Percentiles rank a stretch among this genome's conserved stretches.
phyloP scores from a whole-genome alignment of 2,888 invertebrate species.

The Microplitis manilae region DNA sequence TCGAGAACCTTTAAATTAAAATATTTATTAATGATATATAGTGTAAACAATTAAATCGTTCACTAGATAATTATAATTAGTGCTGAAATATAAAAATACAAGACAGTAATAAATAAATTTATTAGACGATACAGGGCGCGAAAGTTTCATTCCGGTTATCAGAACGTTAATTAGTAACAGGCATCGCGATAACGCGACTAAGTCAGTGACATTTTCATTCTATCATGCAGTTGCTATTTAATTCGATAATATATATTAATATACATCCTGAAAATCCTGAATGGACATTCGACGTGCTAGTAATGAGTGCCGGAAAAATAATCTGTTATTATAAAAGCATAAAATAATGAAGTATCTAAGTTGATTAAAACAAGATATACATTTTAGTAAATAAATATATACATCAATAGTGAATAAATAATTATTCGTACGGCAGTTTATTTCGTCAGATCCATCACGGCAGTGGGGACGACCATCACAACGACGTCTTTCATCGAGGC shows the following conservation, averaged over 20 bases:
- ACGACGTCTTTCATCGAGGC: constrained; percentile 73
- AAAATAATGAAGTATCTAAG: neutral
- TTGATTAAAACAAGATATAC: neutral
- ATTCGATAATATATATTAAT: constrained; percentile 15
- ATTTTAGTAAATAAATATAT: constrained; percentile 19
- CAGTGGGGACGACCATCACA: constrained; percentile 79
- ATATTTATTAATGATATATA: constrained; percentile 6
- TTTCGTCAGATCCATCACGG: constrained; percentile 76
- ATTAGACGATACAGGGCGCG: constrained; percentile 20
- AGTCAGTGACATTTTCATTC: constrained; percentile 31
- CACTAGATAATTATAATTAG: constrained; percentile 30
- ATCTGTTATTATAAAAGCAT: neutral
- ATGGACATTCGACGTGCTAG: constrained; percentile 18
- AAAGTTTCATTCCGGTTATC: constrained; percentile 12
- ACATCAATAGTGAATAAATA: constrained; percentile 37
- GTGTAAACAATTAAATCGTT: constrained; percentile 27
- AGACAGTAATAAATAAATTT: constrained; percentile 35
- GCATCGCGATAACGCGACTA: constrained; percentile 34
- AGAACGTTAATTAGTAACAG: constrained; percentile 39
- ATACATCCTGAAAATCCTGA: constrained; percentile 3
- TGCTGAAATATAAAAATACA: constrained; percentile 36
- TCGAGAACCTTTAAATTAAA: neutral
- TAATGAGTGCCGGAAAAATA: constrained; percentile 7
- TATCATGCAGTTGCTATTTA: constrained; percentile 37
- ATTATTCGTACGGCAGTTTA: constrained; percentile 73